Evolutionary conservation across 2,797 vertebrate genomes (phyloP), one percentile per base, ranked within the genome.

Genomic region (Gastrophryne carolinensis): DNA sequence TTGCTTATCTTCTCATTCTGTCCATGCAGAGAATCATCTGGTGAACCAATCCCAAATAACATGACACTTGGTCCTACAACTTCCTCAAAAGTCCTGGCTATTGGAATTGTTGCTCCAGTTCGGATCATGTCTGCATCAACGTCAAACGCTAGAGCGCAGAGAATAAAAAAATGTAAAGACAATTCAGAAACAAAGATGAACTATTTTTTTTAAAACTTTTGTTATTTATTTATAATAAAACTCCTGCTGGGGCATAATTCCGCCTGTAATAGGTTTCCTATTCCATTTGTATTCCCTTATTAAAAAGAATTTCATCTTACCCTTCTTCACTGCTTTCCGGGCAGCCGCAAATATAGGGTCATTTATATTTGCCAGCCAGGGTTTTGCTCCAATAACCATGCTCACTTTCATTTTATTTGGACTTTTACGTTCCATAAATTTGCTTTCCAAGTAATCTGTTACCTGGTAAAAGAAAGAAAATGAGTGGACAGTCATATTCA

Each of bases 351-450:
- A 97, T 3, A 93, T 86, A 2, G 72, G 73, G 23, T 91, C 87
- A 2, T 86, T 84, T 64, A 88, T 26, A 71, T 93, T 81, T 27
- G 93, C 84, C 0, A 94, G 44, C 96, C 97, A 98, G 0, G 94
- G 95, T 49, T 91, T 91, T 0, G 91, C 90, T 37, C 91, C 89
- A 2, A 95, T 83, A 35, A 88, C 68, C 93, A 95, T 94, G 0
- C 90, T 90, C 53, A 95, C 88, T 64, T 87, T 89, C 76, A 97
- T 85, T 79, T 86, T 92, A 83, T 98, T 98, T n/a, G 95, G 92
- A 81, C 93, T 96, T 9, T 90, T 94, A 62, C 95, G 91, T 72
- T 91, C 89, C 61, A 90, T 86, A 82, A 98, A 98, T 56, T 92
- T 83, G 0, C 80, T 60, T n/a, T 95, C 84, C 29, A 98, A 89